Conservation (phyloP, 2,113 vertebrate species). For the Chaetura pelagica region DNA sequence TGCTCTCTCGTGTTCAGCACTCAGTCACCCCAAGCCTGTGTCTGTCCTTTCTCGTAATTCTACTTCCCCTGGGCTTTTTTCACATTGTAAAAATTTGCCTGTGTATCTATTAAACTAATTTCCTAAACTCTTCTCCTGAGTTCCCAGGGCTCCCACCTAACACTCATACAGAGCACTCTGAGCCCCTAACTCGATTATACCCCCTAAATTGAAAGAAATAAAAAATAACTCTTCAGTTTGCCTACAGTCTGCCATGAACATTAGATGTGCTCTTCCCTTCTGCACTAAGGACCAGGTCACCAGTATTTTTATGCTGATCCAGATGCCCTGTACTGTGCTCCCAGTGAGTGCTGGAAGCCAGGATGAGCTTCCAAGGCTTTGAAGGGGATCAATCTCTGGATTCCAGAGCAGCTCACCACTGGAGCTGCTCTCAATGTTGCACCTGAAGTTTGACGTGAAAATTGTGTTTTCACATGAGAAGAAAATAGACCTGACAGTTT, state of each 20-base stretch:
- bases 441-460: slow-evolving; percentile 31
- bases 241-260: not conserved
- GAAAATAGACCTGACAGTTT: slow-evolving; percentile 53
- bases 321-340: not conserved
- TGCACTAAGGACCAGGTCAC: not conserved
- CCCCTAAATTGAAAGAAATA: not conserved
- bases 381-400: not conserved
- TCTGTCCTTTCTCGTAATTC: not conserved
- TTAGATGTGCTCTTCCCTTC: not conserved
- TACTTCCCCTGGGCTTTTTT: not conserved
- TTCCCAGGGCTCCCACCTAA: not conserved
- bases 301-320: not conserved
- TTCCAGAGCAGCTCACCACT: not conserved
- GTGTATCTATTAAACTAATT: not conserved
- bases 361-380: not conserved
- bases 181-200: not conserved
- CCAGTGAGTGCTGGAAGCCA: not conserved
- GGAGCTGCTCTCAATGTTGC: not conserved
- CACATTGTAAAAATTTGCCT: not conserved
- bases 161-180: not conserved
- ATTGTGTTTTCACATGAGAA: slow-evolving; percentile 28
- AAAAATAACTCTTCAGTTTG: not conserved
- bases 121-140: not conserved
- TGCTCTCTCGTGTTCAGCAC: not conserved
- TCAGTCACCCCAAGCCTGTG: not conserved